Evolutionary conservation across 2,888 invertebrate species (phyloP).

Genomic region (Agrochola litura): DNA sequence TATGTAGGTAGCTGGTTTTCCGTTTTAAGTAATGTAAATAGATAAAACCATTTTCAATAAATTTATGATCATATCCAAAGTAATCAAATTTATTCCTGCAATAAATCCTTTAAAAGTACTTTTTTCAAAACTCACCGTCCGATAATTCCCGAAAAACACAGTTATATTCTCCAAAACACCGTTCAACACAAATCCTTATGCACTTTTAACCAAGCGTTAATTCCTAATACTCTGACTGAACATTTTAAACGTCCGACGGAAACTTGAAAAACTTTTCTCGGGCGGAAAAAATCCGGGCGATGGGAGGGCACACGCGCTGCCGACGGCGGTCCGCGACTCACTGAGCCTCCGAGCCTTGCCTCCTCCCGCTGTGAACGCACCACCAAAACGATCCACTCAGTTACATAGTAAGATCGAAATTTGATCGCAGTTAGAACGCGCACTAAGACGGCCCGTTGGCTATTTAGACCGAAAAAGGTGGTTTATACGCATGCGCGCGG

Average conservation of each 20-base stretch:
- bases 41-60: not conserved
- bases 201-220: conserved; percentile 62
- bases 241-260: conserved; percentile 67
- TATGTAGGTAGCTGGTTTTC: fast-evolving
- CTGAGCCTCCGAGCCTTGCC: conserved; percentile 73
- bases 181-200: conserved; percentile 61
- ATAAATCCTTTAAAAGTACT: conserved; percentile 8
- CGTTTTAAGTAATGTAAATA: not conserved
- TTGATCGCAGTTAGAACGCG: conserved; percentile 87
- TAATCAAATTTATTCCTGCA: not conserved
- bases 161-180: conserved; percentile 50
- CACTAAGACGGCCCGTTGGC: conserved; percentile 85
- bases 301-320: conserved; percentile 70
- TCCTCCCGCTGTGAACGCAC: conserved; percentile 71
- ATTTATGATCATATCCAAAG: not conserved
- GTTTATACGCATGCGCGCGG: conserved; percentile 83
- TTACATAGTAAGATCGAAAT: conserved; percentile 89
- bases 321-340: conserved; percentile 77
- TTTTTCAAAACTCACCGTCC: conserved; percentile 65
- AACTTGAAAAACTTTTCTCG: conserved; percentile 82
- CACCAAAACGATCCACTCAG: conserved; percentile 83
- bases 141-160: conserved; percentile 49
- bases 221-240: conserved; percentile 32
- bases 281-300: conserved; percentile 53
- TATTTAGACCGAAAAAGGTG: conserved; percentile 79